phyloP scores from a whole-genome alignment of 2,888 invertebrate species.

The Papilio gigon region DNA sequence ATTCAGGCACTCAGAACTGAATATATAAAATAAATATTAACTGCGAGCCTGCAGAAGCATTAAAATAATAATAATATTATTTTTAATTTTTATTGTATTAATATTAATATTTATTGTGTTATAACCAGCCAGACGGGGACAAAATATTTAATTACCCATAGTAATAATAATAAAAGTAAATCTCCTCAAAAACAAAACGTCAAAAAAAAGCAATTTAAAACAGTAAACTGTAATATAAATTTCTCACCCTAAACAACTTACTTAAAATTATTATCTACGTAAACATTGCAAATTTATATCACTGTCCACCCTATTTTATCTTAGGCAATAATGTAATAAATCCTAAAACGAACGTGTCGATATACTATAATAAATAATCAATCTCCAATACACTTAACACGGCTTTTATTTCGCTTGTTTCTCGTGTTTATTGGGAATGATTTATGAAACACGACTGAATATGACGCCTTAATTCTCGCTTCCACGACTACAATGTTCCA shows the following conservation, averaged over 20 bases:
- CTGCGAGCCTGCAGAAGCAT: too few relatives aligned
- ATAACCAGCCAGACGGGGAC: too few relatives aligned
- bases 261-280: too few relatives aligned
- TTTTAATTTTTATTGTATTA: too few relatives aligned
- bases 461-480: not conserved
- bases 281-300: not conserved
- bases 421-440: constrained; percentile 4
- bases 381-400: not conserved
- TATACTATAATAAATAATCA: not conserved
- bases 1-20: too few relatives aligned
- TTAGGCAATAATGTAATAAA: not conserved
- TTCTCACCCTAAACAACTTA: not conserved
- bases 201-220: too few relatives aligned
- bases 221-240: not conserved
- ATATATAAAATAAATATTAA: too few relatives aligned
- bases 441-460: not conserved
- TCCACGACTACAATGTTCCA: not conserved
- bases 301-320: not conserved
- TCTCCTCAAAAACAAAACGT: too few relatives aligned
- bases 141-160: too few relatives aligned
- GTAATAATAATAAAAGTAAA: too few relatives aligned
- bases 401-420: not conserved
- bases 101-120: too few relatives aligned
- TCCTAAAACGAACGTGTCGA: not conserved
- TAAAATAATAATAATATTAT: too few relatives aligned